Evolutionary conservation across 2,113 vertebrate genomes (phyloP).

Genomic region (Nipponia nippon): DNA sequence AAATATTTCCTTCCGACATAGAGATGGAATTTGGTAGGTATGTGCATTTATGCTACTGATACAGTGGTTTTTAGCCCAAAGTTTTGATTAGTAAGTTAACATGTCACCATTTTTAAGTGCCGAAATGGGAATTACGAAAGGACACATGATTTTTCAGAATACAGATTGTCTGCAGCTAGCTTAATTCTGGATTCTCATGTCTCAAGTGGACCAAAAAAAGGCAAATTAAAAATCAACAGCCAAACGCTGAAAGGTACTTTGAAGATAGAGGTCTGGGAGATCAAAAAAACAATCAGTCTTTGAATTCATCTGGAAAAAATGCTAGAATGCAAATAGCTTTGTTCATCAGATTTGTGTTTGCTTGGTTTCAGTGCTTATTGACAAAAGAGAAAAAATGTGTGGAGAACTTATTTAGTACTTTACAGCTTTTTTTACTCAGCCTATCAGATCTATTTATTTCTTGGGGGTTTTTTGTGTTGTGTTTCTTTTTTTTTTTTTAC

Average conservation of each 20-base stretch:
- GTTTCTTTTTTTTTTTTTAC: neutral
- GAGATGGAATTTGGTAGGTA: neutral
- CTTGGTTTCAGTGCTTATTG: neutral
- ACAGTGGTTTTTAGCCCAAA: neutral
- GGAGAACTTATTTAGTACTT: neutral
- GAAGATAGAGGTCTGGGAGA: neutral
- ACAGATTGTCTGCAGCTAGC: neutral
- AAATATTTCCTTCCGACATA: neutral
- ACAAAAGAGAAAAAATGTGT: neutral
- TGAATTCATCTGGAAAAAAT: neutral
- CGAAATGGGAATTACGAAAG: neutral
- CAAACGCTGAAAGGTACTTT: neutral
- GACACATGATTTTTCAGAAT: neutral
- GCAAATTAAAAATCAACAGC: neutral
- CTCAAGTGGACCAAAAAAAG: neutral
- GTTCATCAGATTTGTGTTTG: neutral
- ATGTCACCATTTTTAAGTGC: neutral
- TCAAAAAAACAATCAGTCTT: neutral
- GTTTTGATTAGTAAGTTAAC: neutral
- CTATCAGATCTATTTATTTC: neutral
- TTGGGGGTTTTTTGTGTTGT: neutral
- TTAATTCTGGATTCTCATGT: neutral
- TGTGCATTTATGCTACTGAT: neutral
- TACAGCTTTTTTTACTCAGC: neutral
- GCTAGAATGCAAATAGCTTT: neutral